phyloP scores from a whole-genome alignment of 1,140 invertebrate genomes.

The Neotoxoptera formosana region DNA sequence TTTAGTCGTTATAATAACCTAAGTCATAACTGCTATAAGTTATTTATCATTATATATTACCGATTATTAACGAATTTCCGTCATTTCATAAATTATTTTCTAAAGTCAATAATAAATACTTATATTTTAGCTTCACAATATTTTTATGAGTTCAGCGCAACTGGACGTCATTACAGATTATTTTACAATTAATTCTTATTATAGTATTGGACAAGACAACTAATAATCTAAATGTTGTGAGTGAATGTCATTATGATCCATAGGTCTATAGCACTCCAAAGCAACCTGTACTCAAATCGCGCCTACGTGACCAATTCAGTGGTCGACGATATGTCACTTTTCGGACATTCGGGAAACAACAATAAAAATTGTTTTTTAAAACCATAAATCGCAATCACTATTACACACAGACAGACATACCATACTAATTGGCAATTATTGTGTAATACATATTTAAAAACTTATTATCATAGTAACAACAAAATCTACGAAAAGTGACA shows the following conservation, averaged over 20 bases:
- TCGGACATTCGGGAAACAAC: not conserved
- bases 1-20: not conserved
- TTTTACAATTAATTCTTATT: no score
- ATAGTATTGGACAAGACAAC: not conserved
- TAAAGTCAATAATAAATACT: no score
- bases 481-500: not conserved
- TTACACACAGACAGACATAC: not conserved
- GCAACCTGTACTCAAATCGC: not conserved
- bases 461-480: not conserved
- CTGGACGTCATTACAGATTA: no score
- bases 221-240: no score
- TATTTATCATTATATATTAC: not conserved
- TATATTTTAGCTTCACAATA: not conserved
- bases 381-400: not conserved
- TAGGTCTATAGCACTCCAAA: not conserved
- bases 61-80: not conserved
- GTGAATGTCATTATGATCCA: not conserved
- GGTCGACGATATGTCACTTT: not conserved
- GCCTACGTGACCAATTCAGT: not conserved
- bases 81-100: not conserved
- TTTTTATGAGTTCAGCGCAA: not conserved
- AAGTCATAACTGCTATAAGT: not conserved
- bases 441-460: not conserved
- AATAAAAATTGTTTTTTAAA: not conserved
- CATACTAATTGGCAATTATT: not conserved